A percentile compares a stretch with the other conserved stretches of the same genome.
Conservation (phyloP, 2,113 vertebrate species). For the Beaufortia kweichowensis region DNA sequence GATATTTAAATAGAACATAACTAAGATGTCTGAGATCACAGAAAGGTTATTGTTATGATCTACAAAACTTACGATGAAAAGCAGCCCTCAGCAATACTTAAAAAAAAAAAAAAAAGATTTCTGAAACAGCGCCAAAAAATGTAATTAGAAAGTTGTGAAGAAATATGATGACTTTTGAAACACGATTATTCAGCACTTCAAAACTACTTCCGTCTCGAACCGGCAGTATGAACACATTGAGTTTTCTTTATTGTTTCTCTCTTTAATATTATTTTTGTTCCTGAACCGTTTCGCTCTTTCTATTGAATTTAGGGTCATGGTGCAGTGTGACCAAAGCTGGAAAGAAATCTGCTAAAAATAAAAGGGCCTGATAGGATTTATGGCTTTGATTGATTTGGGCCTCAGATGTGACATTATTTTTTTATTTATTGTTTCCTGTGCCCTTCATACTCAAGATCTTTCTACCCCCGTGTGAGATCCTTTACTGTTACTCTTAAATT, state of each 20-base stretch:
- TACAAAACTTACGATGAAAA: too few species aligned
- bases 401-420: constrained; percentile 44
- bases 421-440: constrained; percentile 38
- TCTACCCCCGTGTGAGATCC: background rate
- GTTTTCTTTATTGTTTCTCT: constrained; percentile 31
- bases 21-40: too few species aligned
- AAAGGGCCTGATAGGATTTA: constrained; percentile 54
- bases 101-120: too few species aligned
- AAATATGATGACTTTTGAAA: too few species aligned
- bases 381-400: constrained; percentile 50
- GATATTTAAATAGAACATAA: too few species aligned
- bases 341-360: constrained; percentile 31
- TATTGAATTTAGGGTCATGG: constrained; percentile 53
- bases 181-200: background rate
- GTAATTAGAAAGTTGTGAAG: too few species aligned
- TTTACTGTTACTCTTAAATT: constrained; percentile 28
- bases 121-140: too few species aligned
- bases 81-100: too few species aligned
- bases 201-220: constrained; percentile 4
- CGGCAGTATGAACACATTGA: constrained; percentile 23
- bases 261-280: constrained; percentile 44
- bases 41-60: too few species aligned
- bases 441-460: constrained; percentile 31
- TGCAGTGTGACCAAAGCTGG: constrained; percentile 42
- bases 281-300: constrained; percentile 48